phyloP scores from a whole-genome alignment of 1,140 invertebrate genomes.

The Littorina saxatilis region DNA sequence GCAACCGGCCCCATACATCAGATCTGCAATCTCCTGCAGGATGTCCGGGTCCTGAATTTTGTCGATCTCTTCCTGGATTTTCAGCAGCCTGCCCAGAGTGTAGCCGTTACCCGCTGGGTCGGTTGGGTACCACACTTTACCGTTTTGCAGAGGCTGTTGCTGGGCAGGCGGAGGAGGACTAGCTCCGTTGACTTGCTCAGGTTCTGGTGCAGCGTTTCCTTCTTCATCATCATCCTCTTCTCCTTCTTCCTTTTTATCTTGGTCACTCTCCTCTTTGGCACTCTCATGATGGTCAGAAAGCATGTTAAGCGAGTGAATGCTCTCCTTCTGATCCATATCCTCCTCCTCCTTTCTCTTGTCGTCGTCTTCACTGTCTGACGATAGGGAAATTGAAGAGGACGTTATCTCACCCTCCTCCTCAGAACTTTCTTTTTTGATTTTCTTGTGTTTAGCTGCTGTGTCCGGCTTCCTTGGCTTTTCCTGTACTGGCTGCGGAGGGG shows the following conservation, averaged over 20 bases:
- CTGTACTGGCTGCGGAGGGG: background rate
- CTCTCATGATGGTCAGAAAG: too few species aligned
- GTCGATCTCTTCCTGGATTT: slow-evolving; percentile 5
- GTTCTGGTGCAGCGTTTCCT: background rate
- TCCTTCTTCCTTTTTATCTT: too few species aligned
- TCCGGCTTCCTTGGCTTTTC: background rate
- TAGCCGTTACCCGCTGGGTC: slow-evolving; percentile 22
- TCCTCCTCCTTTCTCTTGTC: background rate
- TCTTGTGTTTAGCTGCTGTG: background rate
- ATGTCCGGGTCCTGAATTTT: background rate
- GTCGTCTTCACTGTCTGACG: slow-evolving; percentile 30
- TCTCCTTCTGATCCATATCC: background rate
- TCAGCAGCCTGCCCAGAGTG: background rate
- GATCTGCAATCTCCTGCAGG: slow-evolving; percentile 25
- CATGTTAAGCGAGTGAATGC: too few species aligned
- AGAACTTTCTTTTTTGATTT: slow-evolving; percentile 10
- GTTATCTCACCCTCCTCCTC: slow-evolving; percentile 33
- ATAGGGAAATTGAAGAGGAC: background rate
- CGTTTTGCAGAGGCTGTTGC: background rate
- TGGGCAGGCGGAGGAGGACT: background rate
- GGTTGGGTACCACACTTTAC: background rate
- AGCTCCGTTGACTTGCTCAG: background rate
- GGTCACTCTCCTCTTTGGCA: too few species aligned
- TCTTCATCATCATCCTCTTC: slow-evolving; percentile 5
- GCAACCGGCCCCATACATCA: background rate